These are phyloP conservation scores for Morinoia aosen DNA, from an alignment of 2,888 invertebrate species.

Conservation along the genomic window DNA sequence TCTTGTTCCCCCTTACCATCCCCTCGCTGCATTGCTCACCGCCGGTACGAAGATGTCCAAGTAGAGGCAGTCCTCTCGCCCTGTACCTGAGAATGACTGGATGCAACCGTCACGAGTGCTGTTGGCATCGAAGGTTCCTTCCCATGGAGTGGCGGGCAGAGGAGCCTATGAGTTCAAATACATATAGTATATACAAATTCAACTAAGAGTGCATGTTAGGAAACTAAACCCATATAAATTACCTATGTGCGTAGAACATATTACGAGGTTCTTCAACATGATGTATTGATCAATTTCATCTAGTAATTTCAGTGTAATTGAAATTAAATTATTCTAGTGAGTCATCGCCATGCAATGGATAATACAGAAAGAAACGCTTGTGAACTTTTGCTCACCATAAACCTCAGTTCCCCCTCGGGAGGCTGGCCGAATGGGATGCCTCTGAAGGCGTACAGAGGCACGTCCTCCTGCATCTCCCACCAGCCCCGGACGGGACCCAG, in stretches of 20 bases:
- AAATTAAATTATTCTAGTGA: neutral
- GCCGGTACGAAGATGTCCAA: constrained; percentile 54
- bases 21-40: neutral
- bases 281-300: too few relatives aligned
- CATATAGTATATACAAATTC: neutral
- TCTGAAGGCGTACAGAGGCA: neutral
- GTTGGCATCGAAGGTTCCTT: constrained; percentile 42
- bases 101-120: constrained; percentile 9
- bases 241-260: too few relatives aligned
- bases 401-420: neutral
- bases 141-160: constrained; percentile 54
- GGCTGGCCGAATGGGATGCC: constrained; percentile 20
- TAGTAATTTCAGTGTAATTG: too few relatives aligned
- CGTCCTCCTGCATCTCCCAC: neutral
- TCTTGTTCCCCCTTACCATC: neutral
- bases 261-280: too few relatives aligned
- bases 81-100: constrained; percentile 50
- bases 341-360: neutral
- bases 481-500: neutral
- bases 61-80: constrained; percentile 57
- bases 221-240: too few relatives aligned
- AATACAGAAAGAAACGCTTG: neutral
- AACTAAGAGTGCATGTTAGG: too few relatives aligned
- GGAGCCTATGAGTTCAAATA: constrained; percentile 27
- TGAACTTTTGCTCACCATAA: neutral